phyloP scores from a whole-genome alignment of 1,140 invertebrate genomes.

The Drosophila pseudoananassae region DNA sequence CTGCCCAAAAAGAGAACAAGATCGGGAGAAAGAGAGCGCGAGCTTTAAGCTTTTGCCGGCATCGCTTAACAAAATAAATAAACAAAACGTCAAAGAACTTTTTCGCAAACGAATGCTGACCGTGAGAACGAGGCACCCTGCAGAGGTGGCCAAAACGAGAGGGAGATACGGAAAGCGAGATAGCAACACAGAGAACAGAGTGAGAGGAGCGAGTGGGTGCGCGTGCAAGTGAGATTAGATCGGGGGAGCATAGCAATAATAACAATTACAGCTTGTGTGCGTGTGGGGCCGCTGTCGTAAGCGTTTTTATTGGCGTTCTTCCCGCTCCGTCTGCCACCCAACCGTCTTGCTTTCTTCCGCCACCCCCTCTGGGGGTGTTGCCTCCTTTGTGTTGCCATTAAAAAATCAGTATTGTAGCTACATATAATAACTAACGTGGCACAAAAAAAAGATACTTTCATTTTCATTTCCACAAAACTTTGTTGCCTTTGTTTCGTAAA shows the following conservation, averaged over 20 bases:
- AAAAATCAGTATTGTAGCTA: no score
- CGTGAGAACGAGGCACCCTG: slow-evolving; percentile 38
- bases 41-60: slow-evolving; percentile 54
- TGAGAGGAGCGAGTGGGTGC: slow-evolving; percentile 8
- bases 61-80: slow-evolving; percentile 77
- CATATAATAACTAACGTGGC: background rate
- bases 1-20: background rate
- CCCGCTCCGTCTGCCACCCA: background rate
- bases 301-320: slow-evolving; percentile 66
- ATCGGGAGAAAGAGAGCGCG: slow-evolving; percentile 12
- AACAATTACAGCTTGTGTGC: slow-evolving; percentile 64
- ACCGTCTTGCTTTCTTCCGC: background rate
- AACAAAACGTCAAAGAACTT: slow-evolving; percentile 82
- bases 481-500: background rate
- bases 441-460: slow-evolving; percentile 62
- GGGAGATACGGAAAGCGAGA: background rate
- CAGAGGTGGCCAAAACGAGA: background rate
- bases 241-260: slow-evolving; percentile 54
- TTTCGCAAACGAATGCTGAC: slow-evolving; percentile 66
- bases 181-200: background rate
- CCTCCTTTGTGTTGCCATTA: background rate
- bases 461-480: slow-evolving; percentile 49
- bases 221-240: slow-evolving; percentile 37
- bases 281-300: slow-evolving; percentile 61
- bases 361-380: background rate